phyloP scores from a whole-genome alignment of 23 tunicate genomes.

The Aplidium turbinatum region DNA sequence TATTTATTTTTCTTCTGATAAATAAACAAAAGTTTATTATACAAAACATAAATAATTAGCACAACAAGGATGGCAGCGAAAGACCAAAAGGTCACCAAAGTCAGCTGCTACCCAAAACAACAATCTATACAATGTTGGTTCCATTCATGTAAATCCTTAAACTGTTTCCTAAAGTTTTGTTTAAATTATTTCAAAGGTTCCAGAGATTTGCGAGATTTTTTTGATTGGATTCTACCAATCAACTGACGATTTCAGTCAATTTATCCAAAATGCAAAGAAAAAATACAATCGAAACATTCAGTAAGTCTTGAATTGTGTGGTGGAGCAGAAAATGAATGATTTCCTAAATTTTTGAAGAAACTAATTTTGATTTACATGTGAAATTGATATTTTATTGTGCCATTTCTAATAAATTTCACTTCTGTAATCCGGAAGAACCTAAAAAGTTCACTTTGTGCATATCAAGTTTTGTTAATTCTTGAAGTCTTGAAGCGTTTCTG shows the following conservation, averaged over 20 bases:
- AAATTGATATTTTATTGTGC: background rate
- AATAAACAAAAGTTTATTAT: too few relatives aligned
- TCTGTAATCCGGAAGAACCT: too few relatives aligned
- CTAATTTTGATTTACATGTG: background rate
- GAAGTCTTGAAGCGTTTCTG: too few relatives aligned
- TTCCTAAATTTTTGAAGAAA: background rate
- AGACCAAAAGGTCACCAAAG: too few relatives aligned
- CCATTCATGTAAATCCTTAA: background rate
- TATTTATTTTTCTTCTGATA: too few relatives aligned
- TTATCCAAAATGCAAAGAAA: conserved; percentile 45
- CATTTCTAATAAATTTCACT: background rate
- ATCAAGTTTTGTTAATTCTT: too few relatives aligned
- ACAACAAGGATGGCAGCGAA: too few relatives aligned
- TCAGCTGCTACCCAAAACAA: too few relatives aligned
- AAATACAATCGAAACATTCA: conserved; percentile 30
- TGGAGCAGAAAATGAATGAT: too few relatives aligned
- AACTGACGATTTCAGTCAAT: conserved; percentile 54
- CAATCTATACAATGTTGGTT: background rate
- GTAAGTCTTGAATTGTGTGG: conserved; percentile 9
- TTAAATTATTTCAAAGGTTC: conserved; percentile 26
- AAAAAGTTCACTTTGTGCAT: too few relatives aligned
- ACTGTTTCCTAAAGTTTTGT: background rate
- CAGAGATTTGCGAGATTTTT: conserved; percentile 68
- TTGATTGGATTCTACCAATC: conserved; percentile 84
- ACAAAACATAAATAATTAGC: too few relatives aligned